Evolutionary conservation across 2,797 vertebrate genomes (phyloP).

Genomic region (Paramormyrops hopkinsi): DNA sequence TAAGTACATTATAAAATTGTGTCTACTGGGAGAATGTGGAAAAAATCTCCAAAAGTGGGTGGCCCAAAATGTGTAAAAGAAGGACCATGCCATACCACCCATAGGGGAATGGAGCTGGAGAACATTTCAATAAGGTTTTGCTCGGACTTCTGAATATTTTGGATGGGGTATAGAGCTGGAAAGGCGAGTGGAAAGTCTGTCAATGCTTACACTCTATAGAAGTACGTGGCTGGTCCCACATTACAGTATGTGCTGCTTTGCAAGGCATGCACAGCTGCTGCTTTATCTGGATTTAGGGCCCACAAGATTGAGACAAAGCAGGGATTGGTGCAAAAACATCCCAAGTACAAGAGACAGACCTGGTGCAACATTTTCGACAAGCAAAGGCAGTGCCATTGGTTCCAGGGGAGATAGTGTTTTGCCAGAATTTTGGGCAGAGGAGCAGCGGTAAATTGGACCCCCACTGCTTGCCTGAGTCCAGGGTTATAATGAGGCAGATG

Average conservation of each 20-base stretch:
- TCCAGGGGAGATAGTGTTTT: background rate
- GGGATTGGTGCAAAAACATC: background rate
- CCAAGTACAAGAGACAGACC: background rate
- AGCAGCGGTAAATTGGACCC: background rate
- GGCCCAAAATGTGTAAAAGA: background rate
- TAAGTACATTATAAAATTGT: background rate
- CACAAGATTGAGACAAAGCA: background rate
- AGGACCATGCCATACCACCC: background rate
- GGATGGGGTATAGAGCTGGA: background rate
- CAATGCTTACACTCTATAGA: background rate
- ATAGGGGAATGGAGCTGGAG: background rate
- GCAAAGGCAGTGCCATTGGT: background rate
- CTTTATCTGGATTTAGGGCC: background rate
- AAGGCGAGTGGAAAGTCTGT: background rate
- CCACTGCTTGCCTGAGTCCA: background rate
- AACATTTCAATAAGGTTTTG: background rate
- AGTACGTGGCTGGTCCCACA: background rate
- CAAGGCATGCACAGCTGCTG: background rate
- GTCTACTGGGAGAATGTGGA: background rate
- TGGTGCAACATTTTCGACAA: background rate
- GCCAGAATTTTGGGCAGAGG: background rate
- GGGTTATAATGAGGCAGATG: background rate
- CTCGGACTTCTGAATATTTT: background rate
- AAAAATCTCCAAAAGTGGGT: background rate
- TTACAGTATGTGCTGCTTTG: background rate